These are phyloP conservation scores for Sebastes vulpes DNA, from an alignment of 2,797 vertebrate genomes.

Conservation along the genomic window DNA sequence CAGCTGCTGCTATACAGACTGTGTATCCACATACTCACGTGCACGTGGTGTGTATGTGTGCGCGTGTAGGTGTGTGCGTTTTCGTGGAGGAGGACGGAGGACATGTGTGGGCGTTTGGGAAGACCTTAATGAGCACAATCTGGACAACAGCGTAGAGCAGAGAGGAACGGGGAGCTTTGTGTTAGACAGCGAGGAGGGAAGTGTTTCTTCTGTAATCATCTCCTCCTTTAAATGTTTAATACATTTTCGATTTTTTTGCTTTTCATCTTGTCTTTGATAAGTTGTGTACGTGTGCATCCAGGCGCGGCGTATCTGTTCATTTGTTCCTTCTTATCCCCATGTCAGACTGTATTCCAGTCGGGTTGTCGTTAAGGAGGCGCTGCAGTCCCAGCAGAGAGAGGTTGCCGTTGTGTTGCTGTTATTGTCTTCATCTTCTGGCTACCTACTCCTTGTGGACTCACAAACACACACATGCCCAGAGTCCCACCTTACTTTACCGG, in stretches of 20 bases:
- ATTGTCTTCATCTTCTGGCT: constrained; percentile 45
- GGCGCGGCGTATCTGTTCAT: background rate
- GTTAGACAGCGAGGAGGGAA: background rate
- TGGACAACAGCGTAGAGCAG: constrained; percentile 17
- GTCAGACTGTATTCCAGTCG: constrained; percentile 20
- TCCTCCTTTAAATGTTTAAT: background rate
- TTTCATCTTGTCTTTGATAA: background rate
- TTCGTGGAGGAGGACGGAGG: constrained; percentile 24
- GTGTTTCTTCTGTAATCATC: constrained; percentile 4
- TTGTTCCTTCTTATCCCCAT: background rate
- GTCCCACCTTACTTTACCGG: background rate
- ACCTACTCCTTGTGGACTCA: constrained; percentile 27
- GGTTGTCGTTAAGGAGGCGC: constrained; percentile 25
- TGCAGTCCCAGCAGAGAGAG: constrained; percentile 21
- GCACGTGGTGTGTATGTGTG: background rate
- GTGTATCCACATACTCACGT: background rate
- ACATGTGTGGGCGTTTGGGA: constrained; percentile 38
- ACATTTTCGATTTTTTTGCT: background rate
- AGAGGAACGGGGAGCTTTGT: constrained; percentile 25
- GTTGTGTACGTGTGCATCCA: background rate
- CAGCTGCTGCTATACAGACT: constrained; percentile 65
- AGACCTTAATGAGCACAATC: constrained; percentile 42
- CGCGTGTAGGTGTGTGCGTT: constrained; percentile 1
- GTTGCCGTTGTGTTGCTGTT: constrained; percentile 36
- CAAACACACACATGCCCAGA: constrained; percentile 1